Conservation (phyloP, 2,888 invertebrate genomes). For the Eurois occulta region DNA sequence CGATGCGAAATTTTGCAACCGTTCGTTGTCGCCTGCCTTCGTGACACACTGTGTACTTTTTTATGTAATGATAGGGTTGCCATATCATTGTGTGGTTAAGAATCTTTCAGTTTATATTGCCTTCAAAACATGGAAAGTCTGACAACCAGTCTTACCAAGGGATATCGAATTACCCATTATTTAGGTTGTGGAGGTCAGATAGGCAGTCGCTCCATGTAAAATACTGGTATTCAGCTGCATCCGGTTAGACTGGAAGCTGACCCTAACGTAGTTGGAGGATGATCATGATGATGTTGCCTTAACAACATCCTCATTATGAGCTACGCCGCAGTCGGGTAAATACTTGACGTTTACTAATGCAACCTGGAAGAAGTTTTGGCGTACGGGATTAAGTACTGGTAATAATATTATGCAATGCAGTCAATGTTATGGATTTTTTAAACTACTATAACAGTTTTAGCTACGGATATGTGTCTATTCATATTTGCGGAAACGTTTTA, state of each 20-base stretch:
- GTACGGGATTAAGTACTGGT: neutral
- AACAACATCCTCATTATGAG: neutral
- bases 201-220: neutral
- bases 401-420: neutral
- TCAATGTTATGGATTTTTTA: neutral
- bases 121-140: neutral
- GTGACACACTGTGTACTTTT: constrained; percentile 12
- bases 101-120: neutral
- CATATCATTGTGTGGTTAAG: neutral
- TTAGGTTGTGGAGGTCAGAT: neutral
- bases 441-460: neutral
- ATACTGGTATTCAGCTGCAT: neutral
- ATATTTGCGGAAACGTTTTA: constrained; percentile 17
- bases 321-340: neutral
- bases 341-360: neutral
- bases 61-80: constrained; percentile 44
- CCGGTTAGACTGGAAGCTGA: neutral
- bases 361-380: neutral
- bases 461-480: neutral
- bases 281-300: neutral
- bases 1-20: constrained; percentile 64
- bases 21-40: constrained; percentile 31
- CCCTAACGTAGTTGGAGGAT: neutral
- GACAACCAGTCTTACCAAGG: neutral
- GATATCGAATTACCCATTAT: neutral